Conservation (phyloP, 2,888 invertebrate species). For the Epirrhoe alternata region DNA sequence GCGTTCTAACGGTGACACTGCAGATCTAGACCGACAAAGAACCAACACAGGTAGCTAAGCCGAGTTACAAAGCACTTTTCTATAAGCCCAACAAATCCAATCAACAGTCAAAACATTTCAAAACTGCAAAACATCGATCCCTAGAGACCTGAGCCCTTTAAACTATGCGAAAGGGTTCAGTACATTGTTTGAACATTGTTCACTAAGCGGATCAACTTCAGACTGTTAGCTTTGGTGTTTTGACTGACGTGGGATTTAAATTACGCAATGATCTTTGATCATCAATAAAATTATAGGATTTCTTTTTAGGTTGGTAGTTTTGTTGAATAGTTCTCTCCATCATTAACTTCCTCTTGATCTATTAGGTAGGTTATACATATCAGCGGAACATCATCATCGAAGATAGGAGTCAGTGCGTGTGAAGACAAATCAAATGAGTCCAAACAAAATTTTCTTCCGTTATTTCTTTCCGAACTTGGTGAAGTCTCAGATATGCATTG, state of each 20-base stretch:
- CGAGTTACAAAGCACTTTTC: constrained; percentile 69
- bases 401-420: too few relatives aligned
- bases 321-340: too few relatives aligned
- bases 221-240: constrained; percentile 18
- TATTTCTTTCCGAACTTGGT: too few relatives aligned
- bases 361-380: too few relatives aligned
- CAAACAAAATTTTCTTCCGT: too few relatives aligned
- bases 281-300: neutral
- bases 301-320: too few relatives aligned
- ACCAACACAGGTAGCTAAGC: constrained; percentile 66
- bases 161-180: constrained; percentile 63
- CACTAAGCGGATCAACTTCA: constrained; percentile 47
- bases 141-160: constrained; percentile 63
- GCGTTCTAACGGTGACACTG: constrained; percentile 19
- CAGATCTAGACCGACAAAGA: constrained; percentile 33
- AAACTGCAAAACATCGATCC: constrained; percentile 67
- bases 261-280: constrained; percentile 5
- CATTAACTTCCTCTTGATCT: too few relatives aligned
- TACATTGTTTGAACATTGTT: constrained; percentile 52
- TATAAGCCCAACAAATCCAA: constrained; percentile 59
- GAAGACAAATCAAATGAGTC: too few relatives aligned
- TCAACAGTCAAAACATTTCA: constrained; percentile 79
- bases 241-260: constrained; percentile 11
- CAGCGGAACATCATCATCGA: too few relatives aligned
- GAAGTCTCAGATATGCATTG: too few relatives aligned